Evolutionary conservation across 2,888 invertebrate species (phyloP), one percentile per base, ranked within the genome.

Genomic region (Cryptophagus acutangulus): DNA sequence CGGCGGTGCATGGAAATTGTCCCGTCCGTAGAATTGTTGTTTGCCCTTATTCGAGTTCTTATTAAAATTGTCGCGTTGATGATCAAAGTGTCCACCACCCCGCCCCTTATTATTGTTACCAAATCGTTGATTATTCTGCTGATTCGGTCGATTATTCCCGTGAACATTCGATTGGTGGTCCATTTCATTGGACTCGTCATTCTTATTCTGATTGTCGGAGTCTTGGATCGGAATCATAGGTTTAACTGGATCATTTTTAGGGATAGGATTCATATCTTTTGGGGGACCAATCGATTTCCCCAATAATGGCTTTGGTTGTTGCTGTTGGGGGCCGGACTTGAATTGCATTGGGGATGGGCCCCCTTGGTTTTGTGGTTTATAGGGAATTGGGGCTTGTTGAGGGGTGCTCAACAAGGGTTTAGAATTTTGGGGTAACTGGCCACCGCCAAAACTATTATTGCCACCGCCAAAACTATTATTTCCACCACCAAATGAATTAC

Each of bases 71-170:
- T 16, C 16, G 4, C 36, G 42, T 15, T 49, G 50, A 6, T 43
- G 49, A 31, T 55, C 55, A 36, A 52, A 57, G 38, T 51, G 43
- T n/a, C 47, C 48, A n/a, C 37, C 36, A 18, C 45, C 47, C 13
- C 49, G 45, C 2, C 43, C 48, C 24, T 43, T 34, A 13, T n/a
- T n/a, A n/a, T n/a, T n/a, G n/a, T n/a, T n/a, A n/a, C n/a, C n/a
- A n/a, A n/a, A n/a, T n/a, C n/a, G n/a, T n/a, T n/a, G n/a, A n/a
- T n/a, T 15, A 13, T 36, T 44, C 2, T 24, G 18, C 2, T 34
- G 29, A 10, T 14, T 41, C 17, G 34, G 36, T 24, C 36, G 36
- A 29, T 40, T 33, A 15, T 40, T 13, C n/a, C 36, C 41, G 4
- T 43, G 26, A 43, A 33, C 28, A 26, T 26, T 26, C 10, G n/a